Evolutionary conservation across 2,888 invertebrate species (phyloP), one percentile per base, ranked within the genome.

Genomic region (Eutolmus rufibarbis): DNA sequence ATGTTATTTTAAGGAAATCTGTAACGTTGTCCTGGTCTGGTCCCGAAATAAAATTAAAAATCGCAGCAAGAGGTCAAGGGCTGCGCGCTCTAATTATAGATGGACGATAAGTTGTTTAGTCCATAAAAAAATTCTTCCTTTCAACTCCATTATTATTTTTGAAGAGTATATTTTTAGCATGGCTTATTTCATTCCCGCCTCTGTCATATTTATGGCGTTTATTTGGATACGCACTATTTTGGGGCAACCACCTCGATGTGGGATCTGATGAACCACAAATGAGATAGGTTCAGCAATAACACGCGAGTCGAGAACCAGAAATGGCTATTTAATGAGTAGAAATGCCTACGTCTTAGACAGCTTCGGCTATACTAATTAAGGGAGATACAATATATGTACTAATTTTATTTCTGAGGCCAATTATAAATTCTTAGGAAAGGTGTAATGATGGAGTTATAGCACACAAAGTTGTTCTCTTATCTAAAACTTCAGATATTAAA

Each of bases 61-160:
- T 66, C 79, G 51, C 79, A 79, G 79, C 79, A 79, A 79, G 79
- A 79, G 79, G 79, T 79, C 79, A 79, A 79, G 79, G 79, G 79
- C 79, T 66, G 66, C 12, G 12, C 12, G 14, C 23, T 66, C 66
- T 66, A 66, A 66, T 66, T 66, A 66, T 66, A 66, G 66, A 9
- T 2, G 43, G 43, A 46, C 43, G 66, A 66, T 23, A 66, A 66
- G 28, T 23, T 66, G 23, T 51, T 66, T 28, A 57, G 4, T 28
- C 19, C 9, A 14, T 66, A 66, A 66, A 66, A 57, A 23, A 28
- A 40, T 66, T 23, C 4, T 28, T 28, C 23, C 66, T 66, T 66
- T 19, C 19, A 66, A 66, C 28, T 66, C 28, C 9, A 66, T 66
- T 66, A 28, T 66, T 66, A 56, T 56, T 66, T 23, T 28, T 9